Evolutionary conservation across 64 coral and sea anemone genomes (phyloP).

Genomic region (Dendrophyllia cribrosa): DNA sequence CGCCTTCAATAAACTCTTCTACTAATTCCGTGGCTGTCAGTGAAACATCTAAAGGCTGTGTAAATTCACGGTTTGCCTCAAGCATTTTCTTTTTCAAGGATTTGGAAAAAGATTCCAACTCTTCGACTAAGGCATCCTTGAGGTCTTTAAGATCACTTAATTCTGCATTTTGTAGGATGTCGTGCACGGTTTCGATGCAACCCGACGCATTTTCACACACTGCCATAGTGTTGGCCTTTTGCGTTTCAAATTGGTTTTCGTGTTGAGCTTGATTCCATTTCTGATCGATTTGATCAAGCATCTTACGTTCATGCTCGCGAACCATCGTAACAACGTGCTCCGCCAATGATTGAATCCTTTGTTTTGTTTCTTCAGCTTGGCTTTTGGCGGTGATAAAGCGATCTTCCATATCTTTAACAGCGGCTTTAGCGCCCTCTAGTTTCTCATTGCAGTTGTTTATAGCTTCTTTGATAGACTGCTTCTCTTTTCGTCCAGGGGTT

Average conservation of each 20-base stretch:
- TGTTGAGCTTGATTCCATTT: conserved; percentile 9
- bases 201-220: conserved; percentile 45
- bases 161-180: conserved; percentile 57
- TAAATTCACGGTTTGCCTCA: conserved; percentile 27
- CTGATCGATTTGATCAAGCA: conserved; percentile 61
- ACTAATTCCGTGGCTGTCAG: background rate
- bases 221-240: background rate
- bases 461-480: conserved; percentile 67
- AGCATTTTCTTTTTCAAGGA: background rate
- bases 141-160: conserved; percentile 65
- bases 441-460: conserved; percentile 44
- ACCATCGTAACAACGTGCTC: conserved; percentile 54
- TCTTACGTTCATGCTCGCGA: conserved; percentile 37
- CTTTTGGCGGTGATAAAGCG: conserved; percentile 29
- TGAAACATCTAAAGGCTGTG: conserved; percentile 17
- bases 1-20: background rate
- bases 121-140: conserved; percentile 58
- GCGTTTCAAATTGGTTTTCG: conserved; percentile 21
- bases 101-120: conserved; percentile 22
- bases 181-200: conserved; percentile 57
- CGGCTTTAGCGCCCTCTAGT: conserved; percentile 31
- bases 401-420: conserved; percentile 48
- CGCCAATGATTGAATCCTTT: conserved; percentile 59
- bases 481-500: conserved; percentile 79
- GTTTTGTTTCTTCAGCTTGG: conserved; percentile 26